Evolutionary conservation across 2,797 vertebrate species (phyloP).

Genomic region (Halcyon badia): DNA sequence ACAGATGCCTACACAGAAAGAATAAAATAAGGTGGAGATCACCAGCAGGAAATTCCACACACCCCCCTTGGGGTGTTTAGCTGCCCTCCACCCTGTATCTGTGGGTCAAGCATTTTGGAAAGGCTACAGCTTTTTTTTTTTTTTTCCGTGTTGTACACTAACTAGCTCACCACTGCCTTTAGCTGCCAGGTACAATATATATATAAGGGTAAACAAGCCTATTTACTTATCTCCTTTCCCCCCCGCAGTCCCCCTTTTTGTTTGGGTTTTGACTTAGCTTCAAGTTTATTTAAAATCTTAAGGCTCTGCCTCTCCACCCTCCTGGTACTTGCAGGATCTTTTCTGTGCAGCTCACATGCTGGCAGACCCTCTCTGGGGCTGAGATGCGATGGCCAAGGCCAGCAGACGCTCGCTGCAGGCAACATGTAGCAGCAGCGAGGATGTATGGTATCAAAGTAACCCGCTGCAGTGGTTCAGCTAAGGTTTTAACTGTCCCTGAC

Average conservation of each 20-base stretch:
- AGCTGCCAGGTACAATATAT: not conserved
- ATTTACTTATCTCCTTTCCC: not conserved
- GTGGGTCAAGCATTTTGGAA: not conserved
- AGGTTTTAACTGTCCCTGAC: not conserved
- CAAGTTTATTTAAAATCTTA: slow-evolving; percentile 56
- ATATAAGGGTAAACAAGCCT: not conserved
- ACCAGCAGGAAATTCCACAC: fast-evolving
- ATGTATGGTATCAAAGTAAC: not conserved
- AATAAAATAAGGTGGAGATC: not conserved
- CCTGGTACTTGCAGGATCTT: not conserved
- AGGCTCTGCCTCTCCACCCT: not conserved
- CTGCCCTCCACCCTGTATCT: not conserved
- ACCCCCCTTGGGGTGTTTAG: fast-evolving
- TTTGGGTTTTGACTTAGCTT: slow-evolving; percentile 25
- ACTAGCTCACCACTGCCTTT: not conserved
- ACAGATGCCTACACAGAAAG: not conserved
- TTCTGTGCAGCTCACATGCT: fast-evolving
- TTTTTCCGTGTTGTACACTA: not conserved
- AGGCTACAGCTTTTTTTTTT: not conserved
- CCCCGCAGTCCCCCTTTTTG: not conserved
- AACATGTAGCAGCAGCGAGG: fast-evolving
- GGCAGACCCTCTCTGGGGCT: not conserved
- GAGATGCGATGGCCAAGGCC: fast-evolving
- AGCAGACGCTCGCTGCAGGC: fast-evolving
- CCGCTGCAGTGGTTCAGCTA: not conserved